Base-by-base conservation (phyloP, 2,888 invertebrate species). In the Mongoloraphidia duomilia region DNA sequence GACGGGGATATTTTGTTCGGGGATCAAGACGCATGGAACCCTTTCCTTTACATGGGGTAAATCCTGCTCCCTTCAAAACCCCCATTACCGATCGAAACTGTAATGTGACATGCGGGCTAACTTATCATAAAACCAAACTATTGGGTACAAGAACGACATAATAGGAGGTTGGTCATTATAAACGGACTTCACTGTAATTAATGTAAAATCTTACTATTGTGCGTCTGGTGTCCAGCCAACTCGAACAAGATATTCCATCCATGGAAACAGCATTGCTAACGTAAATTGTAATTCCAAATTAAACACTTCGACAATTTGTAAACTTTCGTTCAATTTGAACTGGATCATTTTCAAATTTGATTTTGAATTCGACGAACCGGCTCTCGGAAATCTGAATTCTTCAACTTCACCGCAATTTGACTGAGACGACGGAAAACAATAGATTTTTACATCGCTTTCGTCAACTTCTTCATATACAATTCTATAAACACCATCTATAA, bases 201-300 rank as follows among this genome's bases (percentile, higher is more conserved):
- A 26, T 26, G 26, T 41, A 45, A 49, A 40, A 49, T 75, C 84
- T 80, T 70, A 94, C 94, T 79, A 84, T 60, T 84, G 79, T 34
- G 90, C 87, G 63, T 91, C 86, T 0, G 91, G 88, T 0, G 90
- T 90, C 96, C 97, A 98, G 0, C 95, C 96, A 11, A 88, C 90
- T 55, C 97, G 71, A 0, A 94, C 90, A 54, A 98, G 74, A 68
- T 98, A 98, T 63, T 98, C 97, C 71, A 88, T 81, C 88, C 91
- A 91, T 0, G 92, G 88, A 64, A 93, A 93, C 52, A 88, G 75
- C 47, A 82, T 79, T 43, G 80, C 75, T n/a, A 92, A 66, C 0
- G 87, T 80, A 60, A 82, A 83, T 43, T 80, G 76, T 54, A 91
- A 69, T 57, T 87, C 86, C 59, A 82, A 76, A 69, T 81, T 82